A percentile compares a stretch with the other conserved stretches of the same genome.
Conservation (phyloP, 2,888 invertebrate species). For the Hypomecis punctinalis region DNA sequence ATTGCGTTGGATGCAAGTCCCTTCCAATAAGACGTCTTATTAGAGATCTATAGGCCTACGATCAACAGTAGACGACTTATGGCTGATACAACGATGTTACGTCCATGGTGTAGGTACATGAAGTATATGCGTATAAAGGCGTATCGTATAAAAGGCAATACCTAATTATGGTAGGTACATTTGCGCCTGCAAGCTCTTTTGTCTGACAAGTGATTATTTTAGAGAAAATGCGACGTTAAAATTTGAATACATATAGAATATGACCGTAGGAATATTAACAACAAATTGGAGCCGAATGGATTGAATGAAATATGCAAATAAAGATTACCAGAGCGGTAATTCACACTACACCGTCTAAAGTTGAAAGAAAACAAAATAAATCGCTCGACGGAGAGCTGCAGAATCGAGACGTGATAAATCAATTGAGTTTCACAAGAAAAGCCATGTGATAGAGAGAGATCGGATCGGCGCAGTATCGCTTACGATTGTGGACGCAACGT, state of each 20-base stretch:
- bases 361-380: slow-evolving; percentile 16
- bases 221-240: background rate
- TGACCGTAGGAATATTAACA: background rate
- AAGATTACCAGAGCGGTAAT: background rate
- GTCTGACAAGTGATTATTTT: no score
- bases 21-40: no score
- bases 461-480: slow-evolving; percentile 27
- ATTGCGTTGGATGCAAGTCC: no score
- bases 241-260: background rate
- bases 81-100: no score
- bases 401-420: slow-evolving; percentile 18
- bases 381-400: background rate
- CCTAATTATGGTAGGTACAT: no score
- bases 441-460: slow-evolving; percentile 39
- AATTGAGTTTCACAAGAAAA: slow-evolving; percentile 42
- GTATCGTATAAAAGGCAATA: no score
- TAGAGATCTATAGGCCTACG: no score
- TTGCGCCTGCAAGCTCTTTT: no score
- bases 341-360: slow-evolving; percentile 4
- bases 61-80: no score
- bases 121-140: no score
- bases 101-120: no score
- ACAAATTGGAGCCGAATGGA: slow-evolving; percentile 3
- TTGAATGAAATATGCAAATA: slow-evolving; percentile 9
- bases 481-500: slow-evolving; percentile 50